Conservation (phyloP, 2,888 invertebrate genomes). For the Allygus modestus region DNA sequence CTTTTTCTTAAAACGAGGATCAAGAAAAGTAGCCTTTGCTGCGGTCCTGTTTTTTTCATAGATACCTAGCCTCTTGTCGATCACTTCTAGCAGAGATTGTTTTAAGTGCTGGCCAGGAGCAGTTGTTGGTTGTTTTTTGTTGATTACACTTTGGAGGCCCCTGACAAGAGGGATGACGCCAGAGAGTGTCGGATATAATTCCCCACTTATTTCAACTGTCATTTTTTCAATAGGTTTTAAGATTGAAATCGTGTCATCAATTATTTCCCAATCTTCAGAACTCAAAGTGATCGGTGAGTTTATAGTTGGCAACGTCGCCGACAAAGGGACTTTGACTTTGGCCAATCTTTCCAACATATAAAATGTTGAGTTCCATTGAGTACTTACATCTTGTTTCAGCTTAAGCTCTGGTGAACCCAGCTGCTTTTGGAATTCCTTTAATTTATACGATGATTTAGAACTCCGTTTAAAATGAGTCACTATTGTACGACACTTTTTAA, state of each 20-base stretch:
- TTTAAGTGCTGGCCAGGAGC: neutral
- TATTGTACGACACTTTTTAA: constrained; percentile 5
- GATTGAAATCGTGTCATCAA: neutral
- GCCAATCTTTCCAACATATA: neutral
- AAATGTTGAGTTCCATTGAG: constrained; percentile 20
- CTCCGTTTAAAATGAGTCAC: constrained; percentile 34
- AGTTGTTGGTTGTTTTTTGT: neutral
- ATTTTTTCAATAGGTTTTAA: neutral
- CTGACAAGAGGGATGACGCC: neutral
- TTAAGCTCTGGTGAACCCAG: constrained; percentile 30
- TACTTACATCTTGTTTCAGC: constrained; percentile 24
- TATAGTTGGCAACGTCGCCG: neutral
- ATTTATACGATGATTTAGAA: constrained; percentile 39
- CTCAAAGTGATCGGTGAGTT: neutral
- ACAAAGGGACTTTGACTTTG: neutral
- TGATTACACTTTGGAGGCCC: neutral
- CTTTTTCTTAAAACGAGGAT: constrained; percentile 36
- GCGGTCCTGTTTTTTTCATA: constrained; percentile 21
- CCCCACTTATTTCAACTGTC: neutral
- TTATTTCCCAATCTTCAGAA: neutral
- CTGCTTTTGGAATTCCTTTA: constrained; percentile 37
- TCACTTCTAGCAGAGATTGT: neutral
- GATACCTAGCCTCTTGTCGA: neutral
- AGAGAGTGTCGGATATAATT: neutral
- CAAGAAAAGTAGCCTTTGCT: constrained; percentile 18